These are phyloP conservation scores for Clarias fuscus DNA, from an alignment of 2,797 vertebrate species.

Conservation along the genomic window DNA sequence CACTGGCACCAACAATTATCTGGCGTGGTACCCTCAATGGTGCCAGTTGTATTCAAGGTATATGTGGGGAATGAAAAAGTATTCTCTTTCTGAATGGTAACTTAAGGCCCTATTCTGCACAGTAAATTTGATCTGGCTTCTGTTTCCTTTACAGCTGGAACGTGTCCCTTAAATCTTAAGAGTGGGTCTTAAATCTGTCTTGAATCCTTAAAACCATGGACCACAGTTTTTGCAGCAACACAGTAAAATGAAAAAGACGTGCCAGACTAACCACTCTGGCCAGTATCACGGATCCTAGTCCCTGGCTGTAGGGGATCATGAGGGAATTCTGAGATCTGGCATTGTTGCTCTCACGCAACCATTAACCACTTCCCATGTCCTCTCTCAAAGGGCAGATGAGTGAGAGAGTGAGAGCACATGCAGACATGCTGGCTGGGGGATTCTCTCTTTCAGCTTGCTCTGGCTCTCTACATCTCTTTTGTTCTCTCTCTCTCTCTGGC, in stretches of 20 bases:
- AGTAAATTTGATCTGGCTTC: background rate
- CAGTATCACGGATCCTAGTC: background rate
- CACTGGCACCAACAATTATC: background rate
- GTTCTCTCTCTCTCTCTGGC: slow-evolving; percentile 44
- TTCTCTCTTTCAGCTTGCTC: slow-evolving; percentile 37
- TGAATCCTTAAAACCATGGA: background rate
- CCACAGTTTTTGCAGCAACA: background rate
- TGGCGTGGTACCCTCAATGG: background rate
- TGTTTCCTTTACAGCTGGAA: background rate
- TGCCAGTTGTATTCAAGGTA: background rate
- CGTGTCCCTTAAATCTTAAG: background rate
- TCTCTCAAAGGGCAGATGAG: background rate
- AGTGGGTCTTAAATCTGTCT: background rate
- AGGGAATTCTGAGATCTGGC: background rate
- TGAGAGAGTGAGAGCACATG: slow-evolving; percentile 12
- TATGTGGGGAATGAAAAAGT: background rate
- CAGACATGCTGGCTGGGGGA: slow-evolving; percentile 33
- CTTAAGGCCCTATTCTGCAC: background rate
- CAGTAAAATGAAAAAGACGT: background rate
- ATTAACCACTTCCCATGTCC: slow-evolving; percentile 11
- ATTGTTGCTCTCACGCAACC: slow-evolving; percentile 5
- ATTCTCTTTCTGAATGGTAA: background rate
- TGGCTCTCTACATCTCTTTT: slow-evolving; percentile 26
- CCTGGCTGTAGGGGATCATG: background rate
- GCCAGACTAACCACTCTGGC: background rate